Evolutionary conservation across 2,888 invertebrate species (phyloP), one percentile per base, ranked within the genome.

Genomic region (Drosophila suboccidentalis): DNA sequence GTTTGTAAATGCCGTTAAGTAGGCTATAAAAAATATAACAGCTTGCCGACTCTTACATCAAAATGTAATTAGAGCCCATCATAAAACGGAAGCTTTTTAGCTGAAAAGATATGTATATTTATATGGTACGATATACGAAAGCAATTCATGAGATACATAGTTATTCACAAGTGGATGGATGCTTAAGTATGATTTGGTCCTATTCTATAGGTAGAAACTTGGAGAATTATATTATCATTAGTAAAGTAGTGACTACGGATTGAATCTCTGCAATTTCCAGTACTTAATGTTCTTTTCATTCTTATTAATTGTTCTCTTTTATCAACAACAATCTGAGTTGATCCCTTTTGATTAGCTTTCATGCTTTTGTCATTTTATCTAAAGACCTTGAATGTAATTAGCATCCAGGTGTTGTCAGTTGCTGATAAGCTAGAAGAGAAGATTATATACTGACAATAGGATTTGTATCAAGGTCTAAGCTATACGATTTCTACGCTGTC

Each of bases 1-100:
- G 51, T 86, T 83, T 86, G 78, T 77, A 53, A 75, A 61, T 66
- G 66, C 65, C 46, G 50, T 68, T 73, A 88, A 84, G 87, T 88
- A 83, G 83, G 89, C 83, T 82, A 86, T 83, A 66, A 81, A 87
- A 70, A 69, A 60, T 41, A 54, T 43, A 34, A 55, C 17, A 43
- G 39, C 41, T 32, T 53, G 54, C 29, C 54, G 50, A 38, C 63
- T 54, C 54, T 43, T 67, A 46, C 51, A 57, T 54, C 49, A 68
- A 69, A 81, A 69, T 71, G 75, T 81, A 82, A 82, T 87, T 81
- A 87, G 75, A 78, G 71, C 19, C 34, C 51, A 65, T 54, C 46
- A 71, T 49, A 47, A 77, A 74, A 50, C 5, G 32, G n/a, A 58
- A 46, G 64, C 55, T 57, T n/a, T 58, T 55, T 19, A 44, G 19